Percentiles rank a stretch among this genome's conserved stretches.
These are phyloP conservation scores for Chelidonichthys spinosus DNA, from an alignment of 2,797 vertebrate genomes.

Conservation along the genomic window DNA sequence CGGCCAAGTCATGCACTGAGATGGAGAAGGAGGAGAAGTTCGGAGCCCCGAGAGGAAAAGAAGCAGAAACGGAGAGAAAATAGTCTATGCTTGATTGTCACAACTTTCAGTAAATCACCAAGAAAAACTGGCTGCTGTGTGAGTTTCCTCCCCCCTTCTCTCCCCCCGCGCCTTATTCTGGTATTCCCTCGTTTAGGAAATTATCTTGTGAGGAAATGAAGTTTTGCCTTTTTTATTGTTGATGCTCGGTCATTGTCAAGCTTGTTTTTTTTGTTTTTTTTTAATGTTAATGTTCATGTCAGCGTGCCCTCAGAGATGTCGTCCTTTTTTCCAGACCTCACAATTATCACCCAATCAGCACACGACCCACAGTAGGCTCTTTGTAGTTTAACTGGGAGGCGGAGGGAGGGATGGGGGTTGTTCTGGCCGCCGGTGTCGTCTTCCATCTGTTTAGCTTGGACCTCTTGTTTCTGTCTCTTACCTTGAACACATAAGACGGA, in stretches of 20 bases:
- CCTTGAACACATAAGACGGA: slow-evolving; percentile 40
- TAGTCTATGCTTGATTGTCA: slow-evolving; percentile 44
- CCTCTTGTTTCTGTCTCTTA: slow-evolving; percentile 39
- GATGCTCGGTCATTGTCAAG: slow-evolving; percentile 48
- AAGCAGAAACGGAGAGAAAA: slow-evolving; percentile 57
- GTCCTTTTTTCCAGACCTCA: slow-evolving; percentile 58
- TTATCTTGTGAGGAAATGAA: slow-evolving; percentile 27
- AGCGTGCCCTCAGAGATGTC: slow-evolving; percentile 55
- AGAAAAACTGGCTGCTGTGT: slow-evolving; percentile 43
- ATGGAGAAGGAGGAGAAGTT: slow-evolving; percentile 62
- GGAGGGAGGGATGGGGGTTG: neutral
- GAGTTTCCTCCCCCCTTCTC: slow-evolving; percentile 5
- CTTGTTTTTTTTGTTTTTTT: slow-evolving; percentile 17
- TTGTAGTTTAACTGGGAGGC: slow-evolving; percentile 56
- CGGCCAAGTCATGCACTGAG: slow-evolving; percentile 77
- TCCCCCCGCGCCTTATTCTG: too few relatives aligned
- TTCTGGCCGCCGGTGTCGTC: slow-evolving; percentile 48
- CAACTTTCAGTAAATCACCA: slow-evolving; percentile 60
- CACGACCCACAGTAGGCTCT: slow-evolving; percentile 63
- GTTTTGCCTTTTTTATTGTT: slow-evolving; percentile 25
- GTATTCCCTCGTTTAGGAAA: slow-evolving; percentile 28
- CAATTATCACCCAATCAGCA: slow-evolving; percentile 73
- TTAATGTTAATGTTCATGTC: slow-evolving; percentile 54
- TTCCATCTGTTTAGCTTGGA: slow-evolving; percentile 64
- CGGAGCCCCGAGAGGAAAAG: slow-evolving; percentile 33